phyloP scores from a whole-genome alignment of 1,140 invertebrate species.

The Apis florea region DNA sequence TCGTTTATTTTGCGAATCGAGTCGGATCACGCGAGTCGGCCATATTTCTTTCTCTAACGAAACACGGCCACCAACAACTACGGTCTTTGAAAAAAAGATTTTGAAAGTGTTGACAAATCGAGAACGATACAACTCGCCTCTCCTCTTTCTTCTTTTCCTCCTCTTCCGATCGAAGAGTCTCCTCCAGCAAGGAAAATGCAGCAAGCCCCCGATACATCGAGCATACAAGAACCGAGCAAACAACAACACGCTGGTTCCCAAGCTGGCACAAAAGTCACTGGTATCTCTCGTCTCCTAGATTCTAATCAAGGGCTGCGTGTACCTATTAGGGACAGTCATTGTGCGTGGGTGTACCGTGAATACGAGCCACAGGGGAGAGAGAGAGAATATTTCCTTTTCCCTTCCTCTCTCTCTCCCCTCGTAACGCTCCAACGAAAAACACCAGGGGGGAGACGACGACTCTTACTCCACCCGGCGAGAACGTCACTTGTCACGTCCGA shows the following conservation, averaged over 20 bases:
- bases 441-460: constrained; percentile 9
- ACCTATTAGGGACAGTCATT: constrained; percentile 77
- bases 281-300: constrained; percentile 65
- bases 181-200: neutral
- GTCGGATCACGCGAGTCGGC: constrained; percentile 1
- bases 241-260: constrained; percentile 24
- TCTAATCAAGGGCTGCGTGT: constrained; percentile 79
- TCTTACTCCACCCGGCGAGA: constrained; percentile 56
- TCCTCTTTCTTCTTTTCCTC: accelerated
- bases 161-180: neutral
- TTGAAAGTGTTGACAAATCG: too few species aligned
- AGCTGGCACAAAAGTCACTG: constrained; percentile 52
- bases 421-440: constrained; percentile 64
- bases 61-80: too few species aligned
- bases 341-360: constrained; percentile 76
- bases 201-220: neutral
- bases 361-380: constrained; percentile 51
- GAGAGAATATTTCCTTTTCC: too few species aligned
- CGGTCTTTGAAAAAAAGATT: too few species aligned
- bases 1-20: neutral
- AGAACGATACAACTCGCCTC: accelerated
- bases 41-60: neutral
- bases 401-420: constrained; percentile 56
- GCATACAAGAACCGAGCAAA: neutral
- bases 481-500: constrained; percentile 76